Percentiles rank a stretch among this genome's conserved stretches.
These are phyloP conservation scores for Ichneumoninae sp. DNA, from an alignment of 2,888 invertebrate genomes.

Conservation along the genomic window DNA sequence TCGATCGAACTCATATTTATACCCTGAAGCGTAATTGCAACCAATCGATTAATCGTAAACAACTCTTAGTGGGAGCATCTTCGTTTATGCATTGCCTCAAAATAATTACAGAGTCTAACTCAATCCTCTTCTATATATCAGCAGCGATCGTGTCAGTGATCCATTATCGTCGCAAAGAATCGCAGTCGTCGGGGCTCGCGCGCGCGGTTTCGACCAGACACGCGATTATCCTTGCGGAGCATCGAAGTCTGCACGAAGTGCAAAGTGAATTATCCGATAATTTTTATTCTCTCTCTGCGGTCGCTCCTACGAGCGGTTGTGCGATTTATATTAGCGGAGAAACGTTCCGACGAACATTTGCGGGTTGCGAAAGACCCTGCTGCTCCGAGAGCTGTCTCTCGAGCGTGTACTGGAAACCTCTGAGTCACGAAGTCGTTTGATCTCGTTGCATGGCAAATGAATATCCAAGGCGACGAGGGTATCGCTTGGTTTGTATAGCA, in stretches of 20 bases:
- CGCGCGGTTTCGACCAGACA: constrained; percentile 13
- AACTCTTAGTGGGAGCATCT: neutral
- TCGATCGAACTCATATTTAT: constrained; percentile 12
- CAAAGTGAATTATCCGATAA: constrained; percentile 41
- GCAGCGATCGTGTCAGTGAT: constrained; percentile 40
- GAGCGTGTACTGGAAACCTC: constrained; percentile 4
- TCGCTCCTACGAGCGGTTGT: neutral
- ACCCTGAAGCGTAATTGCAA: constrained; percentile 18
- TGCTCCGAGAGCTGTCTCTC: constrained; percentile 22
- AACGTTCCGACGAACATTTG: constrained; percentile 39
- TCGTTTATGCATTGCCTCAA: constrained; percentile 11
- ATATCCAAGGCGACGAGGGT: constrained; percentile 5
- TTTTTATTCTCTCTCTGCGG: constrained; percentile 21
- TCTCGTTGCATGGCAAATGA: constrained; percentile 61
- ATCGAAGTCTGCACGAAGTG: constrained; percentile 4
- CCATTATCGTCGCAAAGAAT: constrained; percentile 49
- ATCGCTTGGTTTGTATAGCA: neutral
- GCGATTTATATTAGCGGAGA: constrained; percentile 10
- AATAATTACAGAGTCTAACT: constrained; percentile 29
- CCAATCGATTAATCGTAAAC: constrained; percentile 35
- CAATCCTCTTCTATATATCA: constrained; percentile 18
- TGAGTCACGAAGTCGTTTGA: constrained; percentile 64
- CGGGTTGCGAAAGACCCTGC: constrained; percentile 46
- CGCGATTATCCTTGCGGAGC: constrained; percentile 27
- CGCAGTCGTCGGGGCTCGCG: constrained; percentile 1